Percentiles rank a stretch among this genome's conserved stretches.
phyloP scores from a whole-genome alignment of 2,888 invertebrate species.

The Lepeophtheirus nordmannii region DNA sequence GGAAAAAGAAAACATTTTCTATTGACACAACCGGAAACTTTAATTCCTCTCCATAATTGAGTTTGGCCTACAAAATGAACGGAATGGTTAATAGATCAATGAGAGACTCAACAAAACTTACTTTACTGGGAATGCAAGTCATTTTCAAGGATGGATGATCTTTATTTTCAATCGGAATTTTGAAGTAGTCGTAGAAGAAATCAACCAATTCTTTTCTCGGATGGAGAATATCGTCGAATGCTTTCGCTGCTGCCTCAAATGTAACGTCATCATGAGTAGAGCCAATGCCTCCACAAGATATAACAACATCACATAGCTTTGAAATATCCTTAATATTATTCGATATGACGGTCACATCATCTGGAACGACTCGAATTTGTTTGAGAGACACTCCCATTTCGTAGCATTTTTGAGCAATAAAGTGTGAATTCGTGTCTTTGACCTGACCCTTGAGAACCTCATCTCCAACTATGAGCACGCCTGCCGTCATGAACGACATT shows the following conservation, averaged over 20 bases:
- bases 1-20: conserved; percentile 51
- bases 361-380: conserved; percentile 46
- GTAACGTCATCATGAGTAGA: conserved; percentile 64
- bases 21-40: conserved; percentile 38
- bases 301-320: conserved; percentile 45
- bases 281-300: conserved; percentile 60
- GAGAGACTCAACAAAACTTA: neutral
- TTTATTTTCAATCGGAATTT: conserved; percentile 29
- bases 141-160: conserved; percentile 34
- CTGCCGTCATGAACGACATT: neutral
- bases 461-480: conserved; percentile 47
- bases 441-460: conserved; percentile 55
- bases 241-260: conserved; percentile 46
- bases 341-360: conserved; percentile 47
- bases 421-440: conserved; percentile 47
- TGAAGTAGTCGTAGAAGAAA: conserved; percentile 28
- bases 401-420: conserved; percentile 45
- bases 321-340: conserved; percentile 48
- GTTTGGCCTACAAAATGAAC: neutral
- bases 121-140: conserved; percentile 28
- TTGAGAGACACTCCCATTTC: conserved; percentile 47
- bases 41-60: conserved; percentile 11
- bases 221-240: conserved; percentile 34
- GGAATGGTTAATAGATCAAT: neutral
- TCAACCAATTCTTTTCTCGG: conserved; percentile 26